phyloP scores from a whole-genome alignment of 2,888 invertebrate species.

The Plagodis pulveraria region DNA sequence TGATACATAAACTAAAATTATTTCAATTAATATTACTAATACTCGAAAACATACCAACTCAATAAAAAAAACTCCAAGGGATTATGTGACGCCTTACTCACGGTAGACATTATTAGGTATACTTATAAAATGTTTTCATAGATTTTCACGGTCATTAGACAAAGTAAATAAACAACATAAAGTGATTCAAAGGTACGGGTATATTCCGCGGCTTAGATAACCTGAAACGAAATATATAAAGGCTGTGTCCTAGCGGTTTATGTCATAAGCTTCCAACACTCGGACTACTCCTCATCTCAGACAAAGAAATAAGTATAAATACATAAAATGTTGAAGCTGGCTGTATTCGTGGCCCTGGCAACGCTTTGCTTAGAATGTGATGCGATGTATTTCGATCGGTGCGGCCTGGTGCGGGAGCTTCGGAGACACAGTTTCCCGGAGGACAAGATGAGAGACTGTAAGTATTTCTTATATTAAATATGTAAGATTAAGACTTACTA shows the following conservation, averaged over 20 bases:
- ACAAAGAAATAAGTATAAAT: neutral
- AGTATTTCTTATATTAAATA: conserved; percentile 36
- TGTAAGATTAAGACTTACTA: no score
- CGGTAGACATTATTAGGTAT: no score
- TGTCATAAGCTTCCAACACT: conserved; percentile 7
- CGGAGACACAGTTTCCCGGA: conserved; percentile 54
- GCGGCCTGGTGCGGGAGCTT: conserved; percentile 53
- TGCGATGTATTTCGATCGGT: conserved; percentile 48
- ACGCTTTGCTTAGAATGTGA: conserved; percentile 35
- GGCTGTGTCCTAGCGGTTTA: conserved; percentile 1
- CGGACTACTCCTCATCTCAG: conserved; percentile 3
- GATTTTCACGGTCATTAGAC: no score
- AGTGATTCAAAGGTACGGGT: no score
- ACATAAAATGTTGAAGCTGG: conserved; percentile 38
- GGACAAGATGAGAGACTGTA: conserved; percentile 55
- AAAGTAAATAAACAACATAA: no score
- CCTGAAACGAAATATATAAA: conserved; percentile 26
- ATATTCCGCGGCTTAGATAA: conserved; percentile 1
- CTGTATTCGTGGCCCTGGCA: conserved; percentile 27
- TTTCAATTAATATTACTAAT: no score
- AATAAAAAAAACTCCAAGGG: no score
- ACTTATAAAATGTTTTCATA: no score
- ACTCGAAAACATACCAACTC: no score
- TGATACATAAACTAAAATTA: no score
- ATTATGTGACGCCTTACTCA: no score